Evolutionary conservation across 2,797 vertebrate genomes (phyloP), one percentile per base, ranked within the genome.

Genomic region (Spondyliosoma cantharus): DNA sequence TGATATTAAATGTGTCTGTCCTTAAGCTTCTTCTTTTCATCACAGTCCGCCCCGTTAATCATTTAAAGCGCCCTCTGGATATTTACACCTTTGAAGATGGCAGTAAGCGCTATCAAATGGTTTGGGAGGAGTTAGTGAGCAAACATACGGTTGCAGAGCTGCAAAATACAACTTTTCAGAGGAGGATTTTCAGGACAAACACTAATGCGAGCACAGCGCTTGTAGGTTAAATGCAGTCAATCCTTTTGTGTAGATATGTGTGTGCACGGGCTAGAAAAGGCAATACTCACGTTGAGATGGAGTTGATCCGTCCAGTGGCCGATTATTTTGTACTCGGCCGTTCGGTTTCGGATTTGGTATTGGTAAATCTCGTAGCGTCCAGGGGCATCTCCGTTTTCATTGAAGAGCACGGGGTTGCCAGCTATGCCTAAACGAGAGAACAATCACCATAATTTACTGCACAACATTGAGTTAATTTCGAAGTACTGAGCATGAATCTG

Each of bases 291-390:
- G 82, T 95, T 96, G 11, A 99, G 95, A 86, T 97, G 89, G 58
- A 99, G 95, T 76, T 98, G 96, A 90, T 99, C 96, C 0, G 97
- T 96, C 98, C 98, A 99, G 29, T 98, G 94, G 82, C 98, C 98
- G 0, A 99, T 98, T 85, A 97, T 96, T 93, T 96, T 98, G 91
- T 99, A 99, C 86, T 97, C 97, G 0, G 97, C 94, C 0, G 96
- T 97, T 80, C 87, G 91, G 74, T 99, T 99, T 88, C 92, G 94
- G 83, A 98, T 95, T 93, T 99, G 98, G 93, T 99, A 99, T 83
- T 99, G 98, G 92, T 98, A 99, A 93, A 99, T 98, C 89, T 99
- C 98, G 0, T 99, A 99, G 63, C 97, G 97, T 29, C 98, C 98
- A 0, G 98, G 98, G 0, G 98, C 97, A 0, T 99, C 98, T 62